These are phyloP conservation scores for Philypnodon macrostomus DNA, from an alignment of 2,797 vertebrate species.

Conservation along the genomic window DNA sequence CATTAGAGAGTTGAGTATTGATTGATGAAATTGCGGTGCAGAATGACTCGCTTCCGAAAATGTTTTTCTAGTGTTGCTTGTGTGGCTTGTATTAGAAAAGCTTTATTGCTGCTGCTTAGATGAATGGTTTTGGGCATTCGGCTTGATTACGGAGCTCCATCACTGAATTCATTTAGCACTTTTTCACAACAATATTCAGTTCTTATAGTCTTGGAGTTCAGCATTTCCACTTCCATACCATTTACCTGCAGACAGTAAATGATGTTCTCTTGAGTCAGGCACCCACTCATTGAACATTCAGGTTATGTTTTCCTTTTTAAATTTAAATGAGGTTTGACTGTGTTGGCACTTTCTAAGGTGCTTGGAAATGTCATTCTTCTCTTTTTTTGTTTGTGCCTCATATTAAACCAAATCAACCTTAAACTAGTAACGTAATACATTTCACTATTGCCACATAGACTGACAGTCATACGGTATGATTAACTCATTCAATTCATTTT, in stretches of 20 bases:
- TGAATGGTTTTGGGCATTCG: constrained; percentile 20
- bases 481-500: too few species aligned
- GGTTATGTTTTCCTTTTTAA: background rate
- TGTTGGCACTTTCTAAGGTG: too few species aligned
- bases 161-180: background rate
- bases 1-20: constrained; percentile 50
- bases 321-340: constrained; percentile 5
- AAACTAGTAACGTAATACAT: too few species aligned
- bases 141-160: constrained; percentile 16
- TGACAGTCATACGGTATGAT: too few species aligned
- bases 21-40: constrained; percentile 29
- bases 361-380: too few species aligned
- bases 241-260: constrained; percentile 18
- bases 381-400: too few species aligned
- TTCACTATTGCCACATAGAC: too few species aligned
- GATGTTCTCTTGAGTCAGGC: too few species aligned
- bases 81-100: background rate
- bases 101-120: constrained; percentile 7
- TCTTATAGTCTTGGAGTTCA: constrained; percentile 9
- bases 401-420: too few species aligned
- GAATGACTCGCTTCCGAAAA: constrained; percentile 34
- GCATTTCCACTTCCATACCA: constrained; percentile 11
- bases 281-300: too few species aligned
- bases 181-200: constrained; percentile 7
- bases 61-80: background rate